Evolutionary conservation across 2,797 vertebrate genomes (phyloP).

Genomic region (Sylvilagus floridanus): DNA sequence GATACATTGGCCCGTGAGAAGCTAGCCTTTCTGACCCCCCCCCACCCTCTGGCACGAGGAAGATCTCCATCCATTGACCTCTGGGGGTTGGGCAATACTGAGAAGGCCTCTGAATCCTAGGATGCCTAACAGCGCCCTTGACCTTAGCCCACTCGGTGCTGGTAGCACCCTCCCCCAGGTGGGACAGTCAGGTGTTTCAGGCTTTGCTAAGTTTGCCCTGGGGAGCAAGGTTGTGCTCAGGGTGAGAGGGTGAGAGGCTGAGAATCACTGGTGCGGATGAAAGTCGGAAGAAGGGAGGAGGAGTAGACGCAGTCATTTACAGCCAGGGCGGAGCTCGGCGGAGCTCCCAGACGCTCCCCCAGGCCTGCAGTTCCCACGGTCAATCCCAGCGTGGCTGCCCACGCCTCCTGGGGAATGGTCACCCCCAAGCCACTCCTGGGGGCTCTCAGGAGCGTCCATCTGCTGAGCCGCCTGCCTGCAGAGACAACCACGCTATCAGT

Average conservation of each 20-base stretch:
- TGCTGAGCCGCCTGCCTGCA: accelerated
- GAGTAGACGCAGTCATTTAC: background rate
- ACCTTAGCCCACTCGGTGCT: background rate
- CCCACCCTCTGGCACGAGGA: background rate
- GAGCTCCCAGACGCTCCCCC: background rate
- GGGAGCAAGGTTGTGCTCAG: background rate
- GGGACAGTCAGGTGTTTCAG: background rate
- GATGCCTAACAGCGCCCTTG: background rate
- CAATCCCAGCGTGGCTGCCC: background rate
- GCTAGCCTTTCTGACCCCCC: background rate
- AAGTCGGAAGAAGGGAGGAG: background rate
- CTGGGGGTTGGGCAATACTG: no score
- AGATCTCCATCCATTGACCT: no score
- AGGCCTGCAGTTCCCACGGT: background rate
- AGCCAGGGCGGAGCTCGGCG: background rate
- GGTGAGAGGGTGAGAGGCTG: accelerated
- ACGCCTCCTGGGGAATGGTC: background rate
- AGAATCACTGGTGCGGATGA: background rate
- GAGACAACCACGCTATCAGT: background rate
- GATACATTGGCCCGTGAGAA: background rate
- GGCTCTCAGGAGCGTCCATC: background rate
- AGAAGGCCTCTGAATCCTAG: accelerated
- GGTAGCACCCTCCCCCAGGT: background rate
- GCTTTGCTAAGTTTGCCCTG: background rate
- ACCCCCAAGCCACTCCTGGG: accelerated